Base-by-base conservation (phyloP, 2,797 vertebrate genomes). In the Podarcis siculus region DNA sequence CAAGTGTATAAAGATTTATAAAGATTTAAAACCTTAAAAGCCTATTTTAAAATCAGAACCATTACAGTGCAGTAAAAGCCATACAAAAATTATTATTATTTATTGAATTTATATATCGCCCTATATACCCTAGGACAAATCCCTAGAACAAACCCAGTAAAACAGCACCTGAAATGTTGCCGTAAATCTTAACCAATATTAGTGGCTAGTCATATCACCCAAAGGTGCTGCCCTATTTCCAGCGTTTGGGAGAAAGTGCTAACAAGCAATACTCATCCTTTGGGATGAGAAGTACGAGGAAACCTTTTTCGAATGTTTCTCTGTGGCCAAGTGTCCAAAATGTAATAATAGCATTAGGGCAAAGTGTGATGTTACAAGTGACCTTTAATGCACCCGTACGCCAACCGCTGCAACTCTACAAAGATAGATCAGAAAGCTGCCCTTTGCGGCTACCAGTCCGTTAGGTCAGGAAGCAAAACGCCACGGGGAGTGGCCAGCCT, bases 311-410 rank as follows among this genome's bases (percentile, higher is more conserved):
- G 19, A 42, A 23, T 23, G 32, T 87, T 55, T 87, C 82, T 66
- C 58, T 69, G 58, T 67, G 35, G 58, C 39, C 30, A 75, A 75
- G 67, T 49, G 82, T 81, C 82, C 84, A 39, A 77, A 87, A 77
- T 42, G 35, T 86, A 86, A 79, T 90, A 79, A 83, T 86, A 90
- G 85, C 73, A 87, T 90, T 87, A 87, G 81, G 83, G 64, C 89
- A 49, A 45, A 83, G 89, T 87, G 80, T 90, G 89, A 79, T 83
- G 49, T 79, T 86, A 86, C 84, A 82, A 69, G 71, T 89, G 88
- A 89, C 88, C 88, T 89, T 89, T 85, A 81, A 76, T 80, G 77
- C 55, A 58, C 72, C 49, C 21, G n/a, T 69, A 39, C 45, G 27
- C 79, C 66, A 64, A 71, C 75, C 23, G 80, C 75, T 49, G 64